These are phyloP conservation scores for Mus musculus DNA, from an alignment of 2,113 vertebrate species.

Conservation along the genomic window DNA sequence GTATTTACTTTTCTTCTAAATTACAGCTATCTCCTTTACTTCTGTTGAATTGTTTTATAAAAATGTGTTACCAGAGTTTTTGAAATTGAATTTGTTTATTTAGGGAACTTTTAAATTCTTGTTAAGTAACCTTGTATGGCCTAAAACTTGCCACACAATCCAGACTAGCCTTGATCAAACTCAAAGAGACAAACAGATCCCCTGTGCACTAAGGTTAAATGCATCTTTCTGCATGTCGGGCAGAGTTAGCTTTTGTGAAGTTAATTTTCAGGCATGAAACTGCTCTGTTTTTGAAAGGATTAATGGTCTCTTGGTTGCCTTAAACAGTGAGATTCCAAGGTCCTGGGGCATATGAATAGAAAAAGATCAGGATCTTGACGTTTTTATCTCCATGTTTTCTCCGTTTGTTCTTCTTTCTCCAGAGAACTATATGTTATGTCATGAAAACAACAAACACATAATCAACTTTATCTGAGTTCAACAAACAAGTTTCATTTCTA, in stretches of 20 bases:
- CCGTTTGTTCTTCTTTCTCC: neutral
- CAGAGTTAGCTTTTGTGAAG: neutral
- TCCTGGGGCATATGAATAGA: accelerated
- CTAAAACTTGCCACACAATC: neutral
- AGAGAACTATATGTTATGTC: neutral
- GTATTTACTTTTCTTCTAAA: neutral
- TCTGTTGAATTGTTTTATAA: neutral
- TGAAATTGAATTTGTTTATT: neutral
- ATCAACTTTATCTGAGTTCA: neutral
- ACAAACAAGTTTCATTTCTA: neutral
- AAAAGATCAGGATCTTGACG: neutral
- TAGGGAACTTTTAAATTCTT: neutral
- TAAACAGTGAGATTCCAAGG: neutral
- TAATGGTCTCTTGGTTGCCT: neutral
- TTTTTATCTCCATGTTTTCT: neutral
- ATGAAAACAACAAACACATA: neutral
- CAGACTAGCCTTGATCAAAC: neutral
- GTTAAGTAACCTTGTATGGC: neutral
- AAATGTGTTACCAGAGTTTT: neutral
- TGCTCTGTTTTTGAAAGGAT: neutral
- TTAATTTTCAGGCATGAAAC: neutral
- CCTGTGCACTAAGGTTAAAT: neutral
- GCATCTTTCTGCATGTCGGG: neutral
- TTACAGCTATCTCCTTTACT: neutral
- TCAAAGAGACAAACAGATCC: neutral